Evolutionary conservation across 1,140 invertebrate species (phyloP).

Genomic region (Lepidurus arcticus): DNA sequence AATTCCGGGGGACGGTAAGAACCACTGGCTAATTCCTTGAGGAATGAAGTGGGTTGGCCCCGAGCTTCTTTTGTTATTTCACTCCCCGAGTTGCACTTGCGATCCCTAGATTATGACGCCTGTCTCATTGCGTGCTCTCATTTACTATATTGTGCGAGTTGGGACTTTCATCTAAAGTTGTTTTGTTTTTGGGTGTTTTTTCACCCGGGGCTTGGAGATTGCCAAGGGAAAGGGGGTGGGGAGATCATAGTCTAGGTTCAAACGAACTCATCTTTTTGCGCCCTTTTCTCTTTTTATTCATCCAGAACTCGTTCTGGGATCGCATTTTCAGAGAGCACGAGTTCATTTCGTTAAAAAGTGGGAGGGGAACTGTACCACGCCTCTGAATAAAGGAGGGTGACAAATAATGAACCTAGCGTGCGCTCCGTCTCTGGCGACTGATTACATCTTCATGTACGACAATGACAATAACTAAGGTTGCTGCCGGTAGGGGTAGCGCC

Average conservation of each 20-base stretch:
- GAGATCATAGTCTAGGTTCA: constrained; percentile 1
- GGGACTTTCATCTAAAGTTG: constrained; percentile 7
- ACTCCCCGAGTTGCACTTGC: background rate
- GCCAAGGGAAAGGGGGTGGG: background rate
- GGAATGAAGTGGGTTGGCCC: background rate
- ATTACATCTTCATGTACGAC: constrained; percentile 16
- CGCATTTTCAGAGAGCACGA: background rate
- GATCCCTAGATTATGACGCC: constrained; percentile 3
- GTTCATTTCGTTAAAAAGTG: constrained; percentile 14
- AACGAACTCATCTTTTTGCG: background rate
- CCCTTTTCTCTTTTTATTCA: background rate
- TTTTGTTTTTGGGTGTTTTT: background rate
- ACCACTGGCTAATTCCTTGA: background rate
- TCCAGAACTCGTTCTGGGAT: background rate
- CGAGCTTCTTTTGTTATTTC: background rate
- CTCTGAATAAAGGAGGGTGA: background rate
- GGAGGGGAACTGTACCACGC: background rate
- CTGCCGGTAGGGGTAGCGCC: background rate
- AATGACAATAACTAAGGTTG: background rate
- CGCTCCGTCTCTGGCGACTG: background rate
- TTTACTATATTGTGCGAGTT: background rate
- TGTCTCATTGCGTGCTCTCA: background rate
- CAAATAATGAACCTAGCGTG: background rate
- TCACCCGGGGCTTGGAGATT: background rate
- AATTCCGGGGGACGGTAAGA: background rate